Conservation (phyloP, 1,140 invertebrate genomes). For the Sycophila sp. region DNA sequence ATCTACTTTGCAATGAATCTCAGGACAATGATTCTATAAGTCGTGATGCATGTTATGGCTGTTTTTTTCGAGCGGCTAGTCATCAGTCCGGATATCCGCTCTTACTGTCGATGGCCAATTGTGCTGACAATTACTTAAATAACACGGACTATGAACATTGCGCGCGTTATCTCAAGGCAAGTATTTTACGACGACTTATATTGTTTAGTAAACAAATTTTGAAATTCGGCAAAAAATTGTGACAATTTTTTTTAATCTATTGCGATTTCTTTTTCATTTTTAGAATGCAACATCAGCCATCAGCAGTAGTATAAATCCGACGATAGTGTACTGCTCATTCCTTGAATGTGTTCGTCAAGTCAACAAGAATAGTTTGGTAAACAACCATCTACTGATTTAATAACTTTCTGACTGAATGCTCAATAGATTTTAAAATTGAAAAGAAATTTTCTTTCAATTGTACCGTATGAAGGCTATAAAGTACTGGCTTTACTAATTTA, state of each 20-base stretch:
- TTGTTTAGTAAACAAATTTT: no score
- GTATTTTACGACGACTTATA: no score
- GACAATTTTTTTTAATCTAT: neutral
- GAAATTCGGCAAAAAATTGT: no score
- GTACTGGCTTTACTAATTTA: no score
- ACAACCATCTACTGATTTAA: no score
- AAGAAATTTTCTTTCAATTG: no score
- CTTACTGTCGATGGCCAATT: slow-evolving; percentile 49
- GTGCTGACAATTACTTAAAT: slow-evolving; percentile 52
- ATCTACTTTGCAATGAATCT: slow-evolving; percentile 55
- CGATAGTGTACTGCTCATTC: slow-evolving; percentile 55
- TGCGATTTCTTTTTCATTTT: neutral
- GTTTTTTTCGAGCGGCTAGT: slow-evolving; percentile 52
- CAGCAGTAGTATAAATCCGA: slow-evolving; percentile 35
- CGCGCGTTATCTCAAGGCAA: slow-evolving; percentile 48
- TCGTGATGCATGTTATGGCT: slow-evolving; percentile 58
- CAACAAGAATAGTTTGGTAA: slow-evolving; percentile 56
- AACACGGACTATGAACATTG: slow-evolving; percentile 53
- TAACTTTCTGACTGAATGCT: no score
- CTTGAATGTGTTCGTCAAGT: slow-evolving; percentile 58
- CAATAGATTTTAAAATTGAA: no score
- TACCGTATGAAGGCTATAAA: no score
- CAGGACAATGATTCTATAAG: slow-evolving; percentile 42
- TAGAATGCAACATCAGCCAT: slow-evolving; percentile 49
- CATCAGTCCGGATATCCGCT: slow-evolving; percentile 50